These are phyloP conservation scores for Orchesellides sinensis DNA, from an alignment of 2,888 invertebrate genomes.

Conservation along the genomic window DNA sequence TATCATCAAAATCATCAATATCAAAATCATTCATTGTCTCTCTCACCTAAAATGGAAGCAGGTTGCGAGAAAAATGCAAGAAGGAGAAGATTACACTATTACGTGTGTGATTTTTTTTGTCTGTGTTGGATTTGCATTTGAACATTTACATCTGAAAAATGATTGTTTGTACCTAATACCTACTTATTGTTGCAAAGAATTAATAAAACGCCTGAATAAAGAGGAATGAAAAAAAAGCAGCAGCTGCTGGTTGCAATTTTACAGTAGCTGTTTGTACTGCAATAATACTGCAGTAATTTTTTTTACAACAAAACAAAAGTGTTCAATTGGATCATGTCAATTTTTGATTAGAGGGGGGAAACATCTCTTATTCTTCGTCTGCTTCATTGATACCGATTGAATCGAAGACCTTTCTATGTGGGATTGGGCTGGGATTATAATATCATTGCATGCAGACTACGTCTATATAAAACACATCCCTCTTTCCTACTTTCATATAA, in stretches of 20 bases:
- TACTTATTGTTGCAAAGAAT: slow-evolving; percentile 25
- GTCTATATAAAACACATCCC: neutral
- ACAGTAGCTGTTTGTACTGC: too few relatives aligned
- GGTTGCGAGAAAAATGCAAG: slow-evolving; percentile 54
- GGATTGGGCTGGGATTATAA: neutral
- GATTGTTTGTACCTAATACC: slow-evolving; percentile 41
- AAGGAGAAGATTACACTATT: slow-evolving; percentile 7
- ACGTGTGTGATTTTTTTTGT: slow-evolving; percentile 1
- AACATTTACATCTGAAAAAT: slow-evolving; percentile 28
- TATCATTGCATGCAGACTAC: slow-evolving; percentile 21
- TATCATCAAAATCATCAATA: slow-evolving; percentile 28
- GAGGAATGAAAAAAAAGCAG: slow-evolving; percentile 21
- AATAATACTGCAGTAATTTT: slow-evolving; percentile 30
- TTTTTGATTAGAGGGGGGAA: slow-evolving; percentile 37
- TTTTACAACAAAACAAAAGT: slow-evolving; percentile 35
- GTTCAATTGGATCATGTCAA: slow-evolving; percentile 50
- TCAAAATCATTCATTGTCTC: neutral
- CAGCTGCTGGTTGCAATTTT: too few relatives aligned
- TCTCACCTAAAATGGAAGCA: slow-evolving; percentile 55
- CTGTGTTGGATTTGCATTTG: neutral
- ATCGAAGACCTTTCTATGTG: too few relatives aligned
- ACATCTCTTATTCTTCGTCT: neutral
- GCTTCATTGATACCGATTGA: neutral
- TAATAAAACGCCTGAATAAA: slow-evolving; percentile 6
- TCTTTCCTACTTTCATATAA: neutral